phyloP scores from a whole-genome alignment of 2,888 invertebrate species.

The Chrysotoxum bicinctum region DNA sequence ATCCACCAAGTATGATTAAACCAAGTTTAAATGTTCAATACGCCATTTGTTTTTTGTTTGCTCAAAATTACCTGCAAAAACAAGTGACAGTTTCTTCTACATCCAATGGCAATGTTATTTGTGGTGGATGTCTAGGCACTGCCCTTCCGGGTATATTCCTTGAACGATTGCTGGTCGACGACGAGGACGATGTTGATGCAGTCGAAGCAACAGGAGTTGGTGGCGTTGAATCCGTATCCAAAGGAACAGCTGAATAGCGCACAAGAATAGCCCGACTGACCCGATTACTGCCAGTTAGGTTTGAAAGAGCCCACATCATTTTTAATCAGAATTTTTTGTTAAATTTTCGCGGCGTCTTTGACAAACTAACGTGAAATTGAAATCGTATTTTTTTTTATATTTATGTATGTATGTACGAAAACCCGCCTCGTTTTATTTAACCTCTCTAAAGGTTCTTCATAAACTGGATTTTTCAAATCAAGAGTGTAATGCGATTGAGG shows the following conservation, averaged over 20 bases:
- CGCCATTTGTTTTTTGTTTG: background rate
- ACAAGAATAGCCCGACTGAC: constrained; percentile 81
- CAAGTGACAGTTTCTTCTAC: constrained; percentile 89
- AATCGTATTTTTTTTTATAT: background rate
- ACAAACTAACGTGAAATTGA: background rate
- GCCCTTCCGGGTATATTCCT: constrained; percentile 78
- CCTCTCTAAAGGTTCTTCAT: background rate
- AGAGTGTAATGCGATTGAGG: constrained; percentile 51
- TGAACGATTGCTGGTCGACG: constrained; percentile 47
- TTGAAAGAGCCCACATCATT: constrained; percentile 81
- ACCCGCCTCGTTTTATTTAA: background rate
- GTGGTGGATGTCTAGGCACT: constrained; percentile 74
- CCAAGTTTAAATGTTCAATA: background rate
- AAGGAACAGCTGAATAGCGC: constrained; percentile 80
- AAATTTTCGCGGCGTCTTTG: background rate
- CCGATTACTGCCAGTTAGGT: constrained; percentile 81
- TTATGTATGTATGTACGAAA: background rate
- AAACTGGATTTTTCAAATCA: constrained; percentile 2
- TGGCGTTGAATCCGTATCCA: constrained; percentile 77
- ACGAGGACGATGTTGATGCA: constrained; percentile 40
- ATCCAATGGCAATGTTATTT: constrained; percentile 85
- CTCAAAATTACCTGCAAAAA: constrained; percentile 87
- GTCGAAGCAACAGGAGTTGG: constrained; percentile 75
- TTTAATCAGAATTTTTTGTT: constrained; percentile 39
- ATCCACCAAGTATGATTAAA: background rate